Evolutionary conservation across 2,888 invertebrate species (phyloP).

Genomic region (Oligia strigilis): DNA sequence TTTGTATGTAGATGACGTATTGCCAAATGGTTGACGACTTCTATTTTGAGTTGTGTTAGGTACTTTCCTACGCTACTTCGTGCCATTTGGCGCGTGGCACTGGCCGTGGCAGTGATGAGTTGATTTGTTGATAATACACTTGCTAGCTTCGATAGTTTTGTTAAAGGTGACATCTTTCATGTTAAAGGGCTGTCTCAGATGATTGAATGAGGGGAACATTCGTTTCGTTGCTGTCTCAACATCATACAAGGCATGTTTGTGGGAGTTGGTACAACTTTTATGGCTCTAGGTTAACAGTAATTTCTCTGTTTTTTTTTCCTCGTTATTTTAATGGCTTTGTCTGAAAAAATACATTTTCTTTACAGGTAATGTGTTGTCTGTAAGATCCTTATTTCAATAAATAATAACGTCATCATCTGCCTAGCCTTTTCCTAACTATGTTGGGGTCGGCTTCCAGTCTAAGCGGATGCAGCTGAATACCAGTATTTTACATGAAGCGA

Average conservation of each 20-base stretch:
- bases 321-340: not conserved
- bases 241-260: not conserved
- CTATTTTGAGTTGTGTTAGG: slow-evolving; percentile 42
- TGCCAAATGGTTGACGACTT: slow-evolving; percentile 31
- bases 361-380: not conserved
- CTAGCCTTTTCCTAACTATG: too few relatives aligned
- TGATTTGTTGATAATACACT: slow-evolving; percentile 32
- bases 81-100: slow-evolving; percentile 60
- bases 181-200: not conserved
- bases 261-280: not conserved
- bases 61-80: slow-evolving; percentile 6
- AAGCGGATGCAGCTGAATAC: too few relatives aligned
- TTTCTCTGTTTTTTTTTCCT: not conserved
- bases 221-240: not conserved
- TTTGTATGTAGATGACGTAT: slow-evolving; percentile 13
- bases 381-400: not conserved
- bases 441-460: too few relatives aligned
- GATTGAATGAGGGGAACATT: not conserved
- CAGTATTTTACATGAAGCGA: not conserved
- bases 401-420: not conserved
- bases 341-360: not conserved
- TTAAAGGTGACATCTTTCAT: not conserved
- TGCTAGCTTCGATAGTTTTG: slow-evolving; percentile 16
- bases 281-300: not conserved
- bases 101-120: slow-evolving; percentile 51